Conservation (phyloP, 2,797 vertebrate genomes). For the Helostoma temminkii region DNA sequence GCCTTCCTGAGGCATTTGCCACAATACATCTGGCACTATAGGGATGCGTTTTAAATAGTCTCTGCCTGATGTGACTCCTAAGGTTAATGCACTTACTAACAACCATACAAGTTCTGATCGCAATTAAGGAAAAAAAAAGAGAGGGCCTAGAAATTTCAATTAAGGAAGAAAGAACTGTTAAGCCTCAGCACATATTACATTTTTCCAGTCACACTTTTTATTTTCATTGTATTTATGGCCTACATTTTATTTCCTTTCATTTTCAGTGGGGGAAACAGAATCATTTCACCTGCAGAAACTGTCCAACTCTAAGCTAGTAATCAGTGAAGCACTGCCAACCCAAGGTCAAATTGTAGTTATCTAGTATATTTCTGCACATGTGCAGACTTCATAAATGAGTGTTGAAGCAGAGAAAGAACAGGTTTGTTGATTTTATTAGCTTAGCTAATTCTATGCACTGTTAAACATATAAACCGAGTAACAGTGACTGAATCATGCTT, state of each 20-base stretch:
- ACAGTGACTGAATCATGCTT: slow-evolving; percentile 45
- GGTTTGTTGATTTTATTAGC: slow-evolving; percentile 15
- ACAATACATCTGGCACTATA: slow-evolving; percentile 61
- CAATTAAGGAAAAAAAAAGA: slow-evolving; percentile 60
- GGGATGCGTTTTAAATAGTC: slow-evolving; percentile 73
- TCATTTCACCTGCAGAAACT: slow-evolving; percentile 12
- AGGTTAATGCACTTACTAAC: slow-evolving; percentile 72
- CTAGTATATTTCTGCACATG: neutral
- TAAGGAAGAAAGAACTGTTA: slow-evolving; percentile 33
- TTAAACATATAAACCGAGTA: slow-evolving; percentile 44
- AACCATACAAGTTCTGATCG: slow-evolving; percentile 55
- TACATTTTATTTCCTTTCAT: slow-evolving; percentile 20
- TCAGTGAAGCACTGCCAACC: slow-evolving; percentile 7
- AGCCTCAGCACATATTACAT: slow-evolving; percentile 26
- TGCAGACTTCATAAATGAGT: neutral
- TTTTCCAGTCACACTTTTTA: slow-evolving; percentile 42
- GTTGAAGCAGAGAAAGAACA: slow-evolving; percentile 31
- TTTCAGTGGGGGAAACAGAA: slow-evolving; percentile 4
- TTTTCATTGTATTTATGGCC: slow-evolving; percentile 38
- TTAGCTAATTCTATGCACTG: slow-evolving; percentile 18
- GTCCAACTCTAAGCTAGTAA: slow-evolving; percentile 4
- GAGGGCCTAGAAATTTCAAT: slow-evolving; percentile 64
- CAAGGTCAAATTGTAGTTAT: slow-evolving; percentile 37
- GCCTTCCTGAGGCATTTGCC: slow-evolving; percentile 71
- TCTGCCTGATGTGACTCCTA: slow-evolving; percentile 66